Base-by-base conservation (phyloP, 2,797 vertebrate species). In the Melanotaenia pygmaea region DNA sequence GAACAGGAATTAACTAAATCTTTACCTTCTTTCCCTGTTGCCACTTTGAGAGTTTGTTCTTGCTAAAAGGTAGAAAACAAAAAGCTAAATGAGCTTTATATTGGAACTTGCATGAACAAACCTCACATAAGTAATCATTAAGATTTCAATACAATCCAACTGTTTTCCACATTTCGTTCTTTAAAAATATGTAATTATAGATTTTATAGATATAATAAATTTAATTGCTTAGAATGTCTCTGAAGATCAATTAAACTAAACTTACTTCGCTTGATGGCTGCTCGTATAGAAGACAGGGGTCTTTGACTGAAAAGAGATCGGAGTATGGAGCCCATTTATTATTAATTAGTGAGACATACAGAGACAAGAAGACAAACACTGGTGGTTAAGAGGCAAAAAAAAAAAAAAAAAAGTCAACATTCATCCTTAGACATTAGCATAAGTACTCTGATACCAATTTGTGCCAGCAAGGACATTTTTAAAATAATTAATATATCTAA, bases 201-300 rank as follows among this genome's bases (percentile, higher is more conserved):
- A 20, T 51, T 54, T 4, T 12, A 22, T 3, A 13, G 51, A 5
- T 13, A 11, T 53, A n/a, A 47, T n/a, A n/a, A 18, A 54, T 16
- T 54, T 3, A 50, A 32, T 22, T n/a, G 9, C 1, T 66, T 1
- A 18, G 24, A 34, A 43, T 0, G 0, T 16, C 32, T 60, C 37
- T 5, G 6, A 16, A 38, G 51, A 1, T 60, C 4, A 12, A 8
- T 43, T 70, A 24, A 20, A 6, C 3, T 4, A 63, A 74, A 92
- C 93, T 89, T 63, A 94, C 98, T 95, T 95, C 94, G 96, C 89
- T 96, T 98, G 94, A 98, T 96, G 59, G 94, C 96, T 28, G 97
- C 96, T 96, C 93, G 94, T 92, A 98, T 94, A 38, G 97, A 96
- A 35, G 96, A 97, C 87, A 97, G 92, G 43, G 97, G 94, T 83